Evolutionary conservation across 2,888 invertebrate species (phyloP).

Genomic region (Lasioglossum calceatum): DNA sequence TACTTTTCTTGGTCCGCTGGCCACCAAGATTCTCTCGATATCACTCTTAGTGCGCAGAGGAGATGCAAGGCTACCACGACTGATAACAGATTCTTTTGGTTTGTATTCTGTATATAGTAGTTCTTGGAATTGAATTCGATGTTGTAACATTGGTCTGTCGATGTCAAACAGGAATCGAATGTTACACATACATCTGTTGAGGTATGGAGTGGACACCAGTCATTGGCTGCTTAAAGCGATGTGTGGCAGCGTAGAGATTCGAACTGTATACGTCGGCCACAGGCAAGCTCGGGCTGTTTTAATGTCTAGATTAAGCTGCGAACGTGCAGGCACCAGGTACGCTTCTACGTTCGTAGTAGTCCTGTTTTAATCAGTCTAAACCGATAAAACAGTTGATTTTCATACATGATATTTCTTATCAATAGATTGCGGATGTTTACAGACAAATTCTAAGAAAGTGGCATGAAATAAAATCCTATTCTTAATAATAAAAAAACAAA

Average conservation of each 20-base stretch:
- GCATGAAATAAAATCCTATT: too few relatives aligned
- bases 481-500: too few relatives aligned
- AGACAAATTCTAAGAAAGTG: too few relatives aligned
- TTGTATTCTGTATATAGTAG: slow-evolving; percentile 63
- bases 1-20: slow-evolving; percentile 95
- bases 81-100: slow-evolving; percentile 99
- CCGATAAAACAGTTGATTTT: background rate
- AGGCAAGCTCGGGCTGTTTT: slow-evolving; percentile 97
- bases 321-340: slow-evolving; percentile 96
- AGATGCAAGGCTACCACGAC: slow-evolving; percentile 91
- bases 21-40: slow-evolving; percentile 89
- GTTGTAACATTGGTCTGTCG: slow-evolving; percentile 4
- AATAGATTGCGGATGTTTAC: too few relatives aligned
- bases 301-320: slow-evolving; percentile 97
- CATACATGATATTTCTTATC: slow-evolving; percentile 17
- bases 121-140: background rate
- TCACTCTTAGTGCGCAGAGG: slow-evolving; percentile 97
- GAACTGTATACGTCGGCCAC: slow-evolving; percentile 99
- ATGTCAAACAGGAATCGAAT: slow-evolving; percentile 92
- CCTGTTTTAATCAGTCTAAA: background rate
- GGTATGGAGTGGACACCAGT: slow-evolving; percentile 95
- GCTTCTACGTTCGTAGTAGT: background rate
- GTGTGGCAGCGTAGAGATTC: slow-evolving; percentile 98
- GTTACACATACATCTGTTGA: slow-evolving; percentile 95
- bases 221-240: slow-evolving; percentile 97